These are phyloP conservation scores for Zingel zingel DNA, from an alignment of 2,113 vertebrate genomes.

Conservation along the genomic window DNA sequence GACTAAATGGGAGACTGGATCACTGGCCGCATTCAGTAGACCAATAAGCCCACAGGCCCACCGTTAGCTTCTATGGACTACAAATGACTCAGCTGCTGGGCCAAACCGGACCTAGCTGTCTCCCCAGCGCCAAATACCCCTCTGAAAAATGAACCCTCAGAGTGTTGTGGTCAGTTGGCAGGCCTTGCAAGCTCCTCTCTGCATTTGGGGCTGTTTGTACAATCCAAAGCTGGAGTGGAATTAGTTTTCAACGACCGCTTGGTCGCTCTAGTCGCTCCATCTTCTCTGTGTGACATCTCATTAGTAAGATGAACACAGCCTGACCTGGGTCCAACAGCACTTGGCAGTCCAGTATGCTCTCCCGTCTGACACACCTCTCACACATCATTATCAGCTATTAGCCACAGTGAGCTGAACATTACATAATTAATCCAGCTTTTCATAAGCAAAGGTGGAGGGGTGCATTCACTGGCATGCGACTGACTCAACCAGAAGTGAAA, in stretches of 20 bases:
- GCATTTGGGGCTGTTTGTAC: conserved; percentile 73
- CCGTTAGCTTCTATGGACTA: conserved; percentile 41
- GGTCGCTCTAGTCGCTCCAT: conserved; percentile 74
- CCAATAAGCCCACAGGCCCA: conserved; percentile 50
- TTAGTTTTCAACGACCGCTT: conserved; percentile 76
- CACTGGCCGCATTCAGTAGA: conserved; percentile 43
- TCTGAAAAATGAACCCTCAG: conserved; percentile 79
- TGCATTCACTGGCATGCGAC: conserved; percentile 12
- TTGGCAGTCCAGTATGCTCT: conserved; percentile 77
- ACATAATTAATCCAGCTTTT: conserved; percentile 80
- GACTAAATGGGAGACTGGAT: conserved; percentile 66
- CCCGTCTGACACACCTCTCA: conserved; percentile 80
- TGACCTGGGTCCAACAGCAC: conserved; percentile 79
- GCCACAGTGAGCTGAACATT: conserved; percentile 79
- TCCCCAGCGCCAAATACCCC: conserved; percentile 59
- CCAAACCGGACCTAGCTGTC: conserved; percentile 50
- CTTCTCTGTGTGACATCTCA: conserved; percentile 82
- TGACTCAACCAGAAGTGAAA: conserved; percentile 14
- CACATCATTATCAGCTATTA: conserved; percentile 86
- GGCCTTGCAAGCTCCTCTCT: conserved; percentile 55
- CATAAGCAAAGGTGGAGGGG: conserved; percentile 53
- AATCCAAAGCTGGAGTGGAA: conserved; percentile 68
- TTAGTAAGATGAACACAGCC: conserved; percentile 83
- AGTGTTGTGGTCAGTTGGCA: conserved; percentile 80
- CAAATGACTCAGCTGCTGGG: conserved; percentile 50